Percentiles rank a stretch among this genome's conserved stretches.
Conservation (phyloP, 2,888 invertebrate genomes). For the Ecliptopera silaceata region DNA sequence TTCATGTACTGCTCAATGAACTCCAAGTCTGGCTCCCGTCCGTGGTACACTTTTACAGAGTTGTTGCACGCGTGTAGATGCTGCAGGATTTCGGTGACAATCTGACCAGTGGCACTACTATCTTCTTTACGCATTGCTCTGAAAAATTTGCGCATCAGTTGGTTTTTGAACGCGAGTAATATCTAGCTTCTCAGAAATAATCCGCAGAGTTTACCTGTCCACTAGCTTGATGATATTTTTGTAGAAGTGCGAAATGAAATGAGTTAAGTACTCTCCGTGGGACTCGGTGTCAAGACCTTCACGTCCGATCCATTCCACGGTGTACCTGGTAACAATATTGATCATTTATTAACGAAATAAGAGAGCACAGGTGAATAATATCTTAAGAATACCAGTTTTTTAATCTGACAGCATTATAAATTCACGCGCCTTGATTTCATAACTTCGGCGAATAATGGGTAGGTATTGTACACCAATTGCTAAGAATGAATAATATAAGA, state of each 20-base stretch:
- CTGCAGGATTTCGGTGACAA: conserved; percentile 96
- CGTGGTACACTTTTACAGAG: conserved; percentile 96
- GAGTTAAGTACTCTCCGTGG: conserved; percentile 95
- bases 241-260: conserved; percentile 97
- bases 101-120: conserved; percentile 95
- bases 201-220: conserved; percentile 84
- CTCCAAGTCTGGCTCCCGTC: conserved; percentile 92
- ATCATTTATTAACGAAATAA: not conserved
- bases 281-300: conserved; percentile 96
- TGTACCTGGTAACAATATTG: conserved; percentile 84
- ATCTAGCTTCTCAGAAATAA: too few relatives aligned
- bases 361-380: not conserved
- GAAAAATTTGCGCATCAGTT: conserved; percentile 13
- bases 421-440: not conserved
- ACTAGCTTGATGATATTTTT: conserved; percentile 95
- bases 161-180: too few relatives aligned
- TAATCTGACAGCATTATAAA: not conserved
- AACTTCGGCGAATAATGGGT: not conserved
- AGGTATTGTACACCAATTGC: too few relatives aligned
- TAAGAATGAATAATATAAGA: too few relatives aligned
- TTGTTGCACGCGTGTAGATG: conserved; percentile 98
- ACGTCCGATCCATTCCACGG: conserved; percentile 98
- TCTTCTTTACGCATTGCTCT: conserved; percentile 97
- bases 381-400: not conserved
- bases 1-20: conserved; percentile 92